Conservation (phyloP, 2,797 vertebrate species). For the Columba guinea region DNA sequence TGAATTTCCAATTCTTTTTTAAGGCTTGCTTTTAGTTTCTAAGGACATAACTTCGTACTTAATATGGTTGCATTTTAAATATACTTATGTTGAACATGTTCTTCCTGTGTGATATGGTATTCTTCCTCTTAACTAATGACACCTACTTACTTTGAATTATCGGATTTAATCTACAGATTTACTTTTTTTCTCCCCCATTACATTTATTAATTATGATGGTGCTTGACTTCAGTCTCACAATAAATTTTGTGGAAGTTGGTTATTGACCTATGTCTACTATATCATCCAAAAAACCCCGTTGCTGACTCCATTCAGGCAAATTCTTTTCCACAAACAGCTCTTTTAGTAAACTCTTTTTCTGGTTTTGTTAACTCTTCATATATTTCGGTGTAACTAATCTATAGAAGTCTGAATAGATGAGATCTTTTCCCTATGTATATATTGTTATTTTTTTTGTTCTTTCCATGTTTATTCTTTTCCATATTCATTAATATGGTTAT, state of each 20-base stretch:
- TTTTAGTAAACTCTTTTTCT: neutral
- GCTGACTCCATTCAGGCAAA: neutral
- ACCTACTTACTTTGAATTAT: neutral
- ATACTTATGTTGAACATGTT: accelerated
- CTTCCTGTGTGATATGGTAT: neutral
- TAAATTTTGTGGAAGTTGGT: neutral
- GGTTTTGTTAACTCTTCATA: neutral
- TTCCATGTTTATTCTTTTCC: neutral
- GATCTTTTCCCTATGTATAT: neutral
- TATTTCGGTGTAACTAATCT: neutral
- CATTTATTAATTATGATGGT: neutral
- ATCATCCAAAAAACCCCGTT: neutral
- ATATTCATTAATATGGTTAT: neutral
- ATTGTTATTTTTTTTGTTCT: neutral
- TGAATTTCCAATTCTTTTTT: neutral
- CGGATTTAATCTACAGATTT: neutral
- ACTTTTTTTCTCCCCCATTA: neutral
- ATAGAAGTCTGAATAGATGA: neutral
- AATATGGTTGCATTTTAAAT: neutral
- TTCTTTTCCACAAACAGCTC: neutral
- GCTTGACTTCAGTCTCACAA: neutral
- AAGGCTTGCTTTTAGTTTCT: neutral
- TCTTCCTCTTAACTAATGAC: neutral
- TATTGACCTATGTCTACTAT: neutral
- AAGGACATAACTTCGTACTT: neutral